Evolutionary conservation across 2,888 invertebrate species (phyloP).

Genomic region (Drosophila vallismaia): DNA sequence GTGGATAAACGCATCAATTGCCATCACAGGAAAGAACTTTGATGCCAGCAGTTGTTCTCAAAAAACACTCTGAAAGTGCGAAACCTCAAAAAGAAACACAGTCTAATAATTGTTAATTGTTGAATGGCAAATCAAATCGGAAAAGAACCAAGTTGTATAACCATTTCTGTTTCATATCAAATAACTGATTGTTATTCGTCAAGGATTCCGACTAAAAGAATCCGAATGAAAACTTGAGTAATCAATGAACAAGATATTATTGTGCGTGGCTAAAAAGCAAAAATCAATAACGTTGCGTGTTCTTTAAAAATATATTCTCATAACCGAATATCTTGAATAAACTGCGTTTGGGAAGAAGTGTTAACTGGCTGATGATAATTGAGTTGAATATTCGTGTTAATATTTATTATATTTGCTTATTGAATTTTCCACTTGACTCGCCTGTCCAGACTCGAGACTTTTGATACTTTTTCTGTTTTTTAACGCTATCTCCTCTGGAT

Average conservation of each 20-base stretch:
- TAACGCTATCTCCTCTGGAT: constrained; percentile 57
- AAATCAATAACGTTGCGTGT: constrained; percentile 48
- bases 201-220: constrained; percentile 26
- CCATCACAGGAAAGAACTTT: constrained; percentile 22
- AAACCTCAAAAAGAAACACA: constrained; percentile 19
- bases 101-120: constrained; percentile 38
- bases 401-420: constrained; percentile 73
- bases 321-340: constrained; percentile 27
- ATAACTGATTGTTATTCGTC: constrained; percentile 70
- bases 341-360: constrained; percentile 54
- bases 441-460: constrained; percentile 11
- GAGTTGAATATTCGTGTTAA: constrained; percentile 60
- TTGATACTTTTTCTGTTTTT: constrained; percentile 35
- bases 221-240: constrained; percentile 21
- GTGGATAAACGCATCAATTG: constrained; percentile 34
- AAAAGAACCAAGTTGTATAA: constrained; percentile 14
- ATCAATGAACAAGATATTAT: constrained; percentile 21
- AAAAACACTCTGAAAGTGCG: constrained; percentile 45
- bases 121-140: constrained; percentile 27
- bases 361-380: constrained; percentile 72
- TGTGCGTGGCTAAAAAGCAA: constrained; percentile 69
- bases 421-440: constrained; percentile 68
- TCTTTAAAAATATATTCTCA: constrained; percentile 38
- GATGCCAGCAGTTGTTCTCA: constrained; percentile 44
- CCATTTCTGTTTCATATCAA: constrained; percentile 34